phyloP scores from a whole-genome alignment of 2,797 vertebrate genomes.

The Gambusia yucatana region DNA sequence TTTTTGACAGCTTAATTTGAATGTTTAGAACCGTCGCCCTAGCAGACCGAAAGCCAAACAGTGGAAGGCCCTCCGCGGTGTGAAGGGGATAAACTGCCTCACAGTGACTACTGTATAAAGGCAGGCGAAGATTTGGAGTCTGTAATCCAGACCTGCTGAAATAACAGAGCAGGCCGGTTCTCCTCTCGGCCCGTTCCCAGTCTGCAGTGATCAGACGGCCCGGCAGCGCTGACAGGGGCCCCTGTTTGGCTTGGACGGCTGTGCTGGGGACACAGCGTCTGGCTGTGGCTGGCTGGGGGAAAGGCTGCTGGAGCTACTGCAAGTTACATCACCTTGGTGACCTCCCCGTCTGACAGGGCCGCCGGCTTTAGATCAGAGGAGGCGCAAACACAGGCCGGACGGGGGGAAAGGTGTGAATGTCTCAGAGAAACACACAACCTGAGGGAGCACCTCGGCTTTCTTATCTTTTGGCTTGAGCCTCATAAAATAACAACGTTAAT shows the following conservation, averaged over 20 bases:
- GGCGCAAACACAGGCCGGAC: constrained; percentile 32
- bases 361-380: constrained; percentile 33
- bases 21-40: constrained; percentile 10
- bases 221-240: constrained; percentile 70
- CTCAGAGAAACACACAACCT: constrained; percentile 14
- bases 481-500: constrained; percentile 39
- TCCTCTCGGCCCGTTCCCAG: constrained; percentile 64
- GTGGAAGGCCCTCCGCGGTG: constrained; percentile 59
- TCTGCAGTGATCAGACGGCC: constrained; percentile 65
- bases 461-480: constrained; percentile 46
- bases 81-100: constrained; percentile 62
- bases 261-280: constrained; percentile 66
- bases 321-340: constrained; percentile 52
- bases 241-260: constrained; percentile 72
- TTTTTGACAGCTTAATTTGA: constrained; percentile 7
- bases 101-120: constrained; percentile 68
- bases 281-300: constrained; percentile 30
- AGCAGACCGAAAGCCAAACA: constrained; percentile 22
- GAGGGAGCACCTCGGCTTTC: constrained; percentile 39
- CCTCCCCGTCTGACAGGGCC: constrained; percentile 28
- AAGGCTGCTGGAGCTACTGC: constrained; percentile 22
- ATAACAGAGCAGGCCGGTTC: constrained; percentile 67
- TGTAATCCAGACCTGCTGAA: constrained; percentile 79
- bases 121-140: constrained; percentile 56
- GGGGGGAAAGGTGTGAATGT: constrained; percentile 18